Evolutionary conservation across 2,113 vertebrate species (phyloP), one percentile per base, ranked within the genome.

Genomic region (Cochlearius cochlearius): DNA sequence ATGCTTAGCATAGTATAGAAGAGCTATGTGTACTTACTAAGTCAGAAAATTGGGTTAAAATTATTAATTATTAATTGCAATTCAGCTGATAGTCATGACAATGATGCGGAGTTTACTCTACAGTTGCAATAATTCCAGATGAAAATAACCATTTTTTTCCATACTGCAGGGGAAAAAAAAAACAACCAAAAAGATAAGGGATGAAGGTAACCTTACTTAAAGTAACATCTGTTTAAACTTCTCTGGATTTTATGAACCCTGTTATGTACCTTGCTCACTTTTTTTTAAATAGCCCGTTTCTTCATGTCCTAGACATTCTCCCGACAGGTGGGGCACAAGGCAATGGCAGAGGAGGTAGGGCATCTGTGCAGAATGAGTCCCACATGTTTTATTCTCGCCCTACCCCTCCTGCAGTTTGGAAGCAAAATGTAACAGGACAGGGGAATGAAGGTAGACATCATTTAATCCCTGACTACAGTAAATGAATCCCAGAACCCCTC

Each of bases 141-240:
- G 0, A 94, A 85, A 85, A n/a, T 9, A 81, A 47, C 20, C 1
- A 1, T 7, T 1, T 80, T 86, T 85, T 45, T 4, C 19, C 14
- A 47, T 4, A 38, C 2, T n/a, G 5, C 22, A 71, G 12, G 13
- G 10, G 10, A 2, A 1, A 2, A 7, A 32, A n/a, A 30, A 34
- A 58, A 20, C 22, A 38, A 29, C 29, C 22, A 22, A 29, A 41
- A 53, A 58, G 7, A 18, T 7, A 36, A 41, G 6, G 21, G 22
- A 49, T 11, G 15, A 43, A 32, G 9, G 15, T 36, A 82, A 22
- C 5, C 7, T 30, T 23, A 52, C 13, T 64, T 78, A 16, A 82
- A 86, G 34, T 15, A 69, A 19, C 2, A 27, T 10, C 4, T n/a
- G 88, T 71, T 60, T 66, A 49, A 85, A 67, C 2, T 38, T 71